Evolutionary conservation across 2,113 vertebrate genomes (phyloP), one percentile per base, ranked within the genome.

Genomic region (Ammodytes dubius): DNA sequence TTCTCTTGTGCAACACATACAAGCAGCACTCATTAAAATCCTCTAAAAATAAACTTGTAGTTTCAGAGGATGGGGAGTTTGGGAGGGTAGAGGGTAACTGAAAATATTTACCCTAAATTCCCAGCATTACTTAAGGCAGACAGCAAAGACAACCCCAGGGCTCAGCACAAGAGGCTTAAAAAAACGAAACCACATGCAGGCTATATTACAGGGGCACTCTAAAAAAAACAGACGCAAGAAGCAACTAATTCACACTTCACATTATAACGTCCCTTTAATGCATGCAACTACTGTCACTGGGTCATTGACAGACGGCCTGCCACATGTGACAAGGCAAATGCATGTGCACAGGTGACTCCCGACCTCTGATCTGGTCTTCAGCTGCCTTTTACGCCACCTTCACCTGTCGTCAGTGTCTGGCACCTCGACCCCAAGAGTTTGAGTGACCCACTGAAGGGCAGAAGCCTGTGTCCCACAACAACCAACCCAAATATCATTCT

Each of bases 81-180:
- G 59, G 14, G 19, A 7, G 15, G 67, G 27, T 0, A 27, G 65
- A 67, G 72, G 47, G 83, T 77, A 61, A 49, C 13, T 46, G 70
- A 84, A 82, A 88, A 89, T 85, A 76, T 90, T 87, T 86, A 89
- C 77, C 81, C 83, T 59, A 67, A 88, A 92, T 93, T 92, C 83
- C 79, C 83, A 60, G 74, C 90, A 92, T 93, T 91, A 84, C 85
- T 89, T 60, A 12, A 72, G 87, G 85, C 90, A 89, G 88, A 93
- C 91, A 84, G 88, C n/a, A 71, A 72, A 85, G 68, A 56, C 70
- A 52, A 49, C 59, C 46, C 19, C 19, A 67, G 56, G 74, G 57
- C 88, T 84, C 56, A 15, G 84, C 68, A 77, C 64, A 72, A 19
- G 11, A 76, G 86, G 78, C 71, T 74, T 72, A 73, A 84, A 80